Evolutionary conservation across 2,797 vertebrate species (phyloP).

Genomic region (Gobio occitaniae): DNA sequence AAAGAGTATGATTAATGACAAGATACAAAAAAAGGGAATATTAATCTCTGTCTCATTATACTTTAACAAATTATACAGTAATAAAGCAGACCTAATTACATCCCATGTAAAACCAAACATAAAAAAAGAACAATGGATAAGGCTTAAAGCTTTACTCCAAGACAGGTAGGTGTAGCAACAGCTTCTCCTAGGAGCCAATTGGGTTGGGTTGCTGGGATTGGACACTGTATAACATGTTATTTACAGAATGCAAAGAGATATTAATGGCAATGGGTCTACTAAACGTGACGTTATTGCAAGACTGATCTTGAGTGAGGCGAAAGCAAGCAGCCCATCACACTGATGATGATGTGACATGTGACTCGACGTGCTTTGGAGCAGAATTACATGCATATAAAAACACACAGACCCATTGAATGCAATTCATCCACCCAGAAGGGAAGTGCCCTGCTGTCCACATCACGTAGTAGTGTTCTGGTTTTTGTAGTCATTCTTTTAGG

Average conservation of each 20-base stretch:
- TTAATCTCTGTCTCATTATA: conserved; percentile 7
- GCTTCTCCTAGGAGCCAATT: conserved; percentile 35
- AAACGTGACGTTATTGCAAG: conserved; percentile 2
- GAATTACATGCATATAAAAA: conserved; percentile 62
- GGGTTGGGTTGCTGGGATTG: background rate
- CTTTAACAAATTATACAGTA: conserved; percentile 36
- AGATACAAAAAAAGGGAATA: conserved; percentile 9
- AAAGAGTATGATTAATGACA: conserved; percentile 15
- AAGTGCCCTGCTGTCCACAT: conserved; percentile 3
- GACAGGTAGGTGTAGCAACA: conserved; percentile 20
- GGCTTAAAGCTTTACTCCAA: conserved; percentile 56
- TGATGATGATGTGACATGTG: background rate
- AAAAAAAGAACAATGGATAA: conserved; percentile 9
- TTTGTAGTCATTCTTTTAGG: conserved; percentile 8
- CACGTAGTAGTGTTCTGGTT: conserved; percentile 28
- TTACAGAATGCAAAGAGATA: conserved; percentile 38
- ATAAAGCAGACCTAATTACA: conserved; percentile 18
- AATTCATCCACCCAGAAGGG: conserved; percentile 42
- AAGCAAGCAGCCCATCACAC: background rate
- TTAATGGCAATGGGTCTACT: conserved; percentile 16
- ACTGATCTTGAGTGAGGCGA: conserved; percentile 20
- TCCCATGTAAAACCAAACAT: conserved; percentile 39
- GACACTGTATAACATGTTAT: background rate
- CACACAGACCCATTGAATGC: conserved; percentile 37
- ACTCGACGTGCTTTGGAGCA: conserved; percentile 52